These are phyloP conservation scores for Dipodomys spectabilis DNA, from an alignment of 2,113 vertebrate species.

Conservation along the genomic window DNA sequence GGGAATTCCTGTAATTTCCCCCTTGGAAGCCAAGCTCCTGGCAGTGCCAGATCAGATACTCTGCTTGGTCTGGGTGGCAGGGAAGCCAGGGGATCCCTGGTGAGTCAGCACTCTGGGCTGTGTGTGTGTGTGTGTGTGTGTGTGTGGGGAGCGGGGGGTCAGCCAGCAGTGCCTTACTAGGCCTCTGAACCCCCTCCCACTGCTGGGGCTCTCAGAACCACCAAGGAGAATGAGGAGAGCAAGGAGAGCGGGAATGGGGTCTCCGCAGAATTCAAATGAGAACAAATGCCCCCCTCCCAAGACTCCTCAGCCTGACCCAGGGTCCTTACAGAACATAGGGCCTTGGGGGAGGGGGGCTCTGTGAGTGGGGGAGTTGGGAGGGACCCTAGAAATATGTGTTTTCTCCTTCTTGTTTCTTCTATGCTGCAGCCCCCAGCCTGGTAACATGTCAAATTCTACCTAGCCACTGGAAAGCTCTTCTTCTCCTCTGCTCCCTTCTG, in stretches of 20 bases:
- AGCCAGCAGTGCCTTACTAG: not conserved
- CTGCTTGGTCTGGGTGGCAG: not conserved
- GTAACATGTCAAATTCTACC: rapidly evolving
- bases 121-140: not conserved
- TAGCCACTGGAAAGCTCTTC: not conserved
- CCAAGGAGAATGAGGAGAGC: not conserved
- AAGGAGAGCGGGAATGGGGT: not conserved
- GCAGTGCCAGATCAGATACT: constrained; percentile 66
- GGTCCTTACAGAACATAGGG: not conserved
- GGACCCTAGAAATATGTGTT: not conserved
- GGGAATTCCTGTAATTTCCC: not conserved
- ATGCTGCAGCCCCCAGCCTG: not conserved
- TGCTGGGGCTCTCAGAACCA: not conserved
- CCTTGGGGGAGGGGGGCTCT: not conserved
- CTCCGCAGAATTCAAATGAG: not conserved
- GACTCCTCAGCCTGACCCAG: not conserved
- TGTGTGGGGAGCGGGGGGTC: not conserved
- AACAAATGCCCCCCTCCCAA: not conserved
- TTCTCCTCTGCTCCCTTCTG: not conserved
- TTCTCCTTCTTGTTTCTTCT: not conserved
- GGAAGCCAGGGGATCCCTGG: constrained; percentile 43
- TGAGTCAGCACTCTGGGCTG: constrained; percentile 15
- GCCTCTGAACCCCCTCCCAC: rapidly evolving
- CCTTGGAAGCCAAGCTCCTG: not conserved
- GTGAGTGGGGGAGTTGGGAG: not conserved